Conservation (phyloP, 92 coral and sea anemone genomes). For the Paragorgia papillata region DNA sequence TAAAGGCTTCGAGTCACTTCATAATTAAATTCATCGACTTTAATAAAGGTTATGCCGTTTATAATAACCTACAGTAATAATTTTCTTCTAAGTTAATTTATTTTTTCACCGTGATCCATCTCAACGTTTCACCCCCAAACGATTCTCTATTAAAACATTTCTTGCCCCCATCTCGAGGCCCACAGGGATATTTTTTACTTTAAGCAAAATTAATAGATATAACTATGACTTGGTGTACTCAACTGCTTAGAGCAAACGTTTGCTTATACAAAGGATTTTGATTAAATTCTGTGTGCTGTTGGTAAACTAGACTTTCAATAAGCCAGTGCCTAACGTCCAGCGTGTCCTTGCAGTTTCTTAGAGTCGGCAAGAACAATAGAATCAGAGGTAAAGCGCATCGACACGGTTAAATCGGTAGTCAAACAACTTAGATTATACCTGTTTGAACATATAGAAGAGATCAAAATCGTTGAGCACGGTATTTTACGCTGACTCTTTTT, state of each 20-base stretch:
- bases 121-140: constrained; percentile 32
- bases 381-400: constrained; percentile 45
- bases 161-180: constrained; percentile 30
- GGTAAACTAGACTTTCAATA: constrained; percentile 44
- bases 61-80: constrained; percentile 33
- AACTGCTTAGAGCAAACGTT: constrained; percentile 41
- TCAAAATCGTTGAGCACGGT: constrained; percentile 5
- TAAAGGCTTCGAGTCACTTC: constrained; percentile 35
- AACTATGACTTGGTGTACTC: not conserved
- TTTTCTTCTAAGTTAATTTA: constrained; percentile 43
- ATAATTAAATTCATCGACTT: constrained; percentile 46
- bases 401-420: constrained; percentile 35
- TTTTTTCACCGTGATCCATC: constrained; percentile 25
- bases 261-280: constrained; percentile 34
- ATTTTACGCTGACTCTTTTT: not conserved
- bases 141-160: constrained; percentile 44
- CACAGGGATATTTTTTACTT: constrained; percentile 11
- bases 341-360: constrained; percentile 34
- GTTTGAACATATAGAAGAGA: constrained; percentile 29
- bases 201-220: constrained; percentile 9
- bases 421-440: constrained; percentile 30
- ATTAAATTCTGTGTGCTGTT: constrained; percentile 40
- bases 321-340: constrained; percentile 27
- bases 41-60: constrained; percentile 48
- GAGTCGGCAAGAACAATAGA: constrained; percentile 45